Evolutionary conservation across 2,888 invertebrate genomes (phyloP), one percentile per base, ranked within the genome.

Genomic region (Andrena flavipes): DNA sequence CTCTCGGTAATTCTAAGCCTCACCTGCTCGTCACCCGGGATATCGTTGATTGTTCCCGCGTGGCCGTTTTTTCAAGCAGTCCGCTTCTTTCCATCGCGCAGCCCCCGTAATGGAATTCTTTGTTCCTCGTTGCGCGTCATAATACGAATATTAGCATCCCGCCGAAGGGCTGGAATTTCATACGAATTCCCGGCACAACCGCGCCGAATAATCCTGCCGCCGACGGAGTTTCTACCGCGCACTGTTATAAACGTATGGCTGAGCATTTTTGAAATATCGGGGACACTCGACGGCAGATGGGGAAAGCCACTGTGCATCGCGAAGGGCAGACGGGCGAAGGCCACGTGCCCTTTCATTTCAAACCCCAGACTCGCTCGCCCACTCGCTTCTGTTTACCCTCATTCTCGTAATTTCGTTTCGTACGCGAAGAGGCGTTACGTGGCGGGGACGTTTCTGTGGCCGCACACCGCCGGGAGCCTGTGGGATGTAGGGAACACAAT

Each of bases 21-120:
- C 78, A 76, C 76, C 76, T 79, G 78, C 48, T 10, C 62, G 63
- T 59, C 77, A 77, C 67, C 78, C 64, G 76, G 76, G 54, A 23
- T n/a, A 59, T 48, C 16, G 56, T 51, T 35, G 30, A 76, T 75
- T 76, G 68, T 78, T 26, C 63, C 10, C 5, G 23, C 49, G 8
- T 67, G 42, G 56, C 48, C 10, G 67, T 23, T 16, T 62, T 62
- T 48, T 10, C 6, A 13, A n/a, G 20, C 72, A n/a, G 49, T n/a
- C 6, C 59, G n/a, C 49, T n/a, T 42, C 13, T 35, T 64, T 48
- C 48, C 48, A 71, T 64, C 33, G 54, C 33, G 30, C 26, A 8
- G 13, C 10, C 30, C 26, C 30, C 33, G 23, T 30, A 59, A 26
- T 16, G 72, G 72, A 76, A 71, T 76, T 56, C 56, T 56, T 64